These are phyloP conservation scores for Acanthopleura granulata DNA, from an alignment of 2,888 invertebrate genomes.

Conservation along the genomic window DNA sequence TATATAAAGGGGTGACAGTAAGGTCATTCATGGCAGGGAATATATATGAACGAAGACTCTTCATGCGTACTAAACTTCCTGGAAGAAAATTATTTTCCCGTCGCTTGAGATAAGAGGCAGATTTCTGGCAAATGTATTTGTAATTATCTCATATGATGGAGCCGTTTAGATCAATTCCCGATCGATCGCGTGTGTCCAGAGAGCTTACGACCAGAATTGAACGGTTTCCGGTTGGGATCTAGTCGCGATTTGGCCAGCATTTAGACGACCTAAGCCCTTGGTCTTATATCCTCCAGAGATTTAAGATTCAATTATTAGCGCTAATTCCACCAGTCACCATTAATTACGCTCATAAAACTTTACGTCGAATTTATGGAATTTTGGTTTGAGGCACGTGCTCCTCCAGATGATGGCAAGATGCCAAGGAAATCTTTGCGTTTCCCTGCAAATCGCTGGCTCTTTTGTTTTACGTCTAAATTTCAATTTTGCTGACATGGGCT, in stretches of 20 bases:
- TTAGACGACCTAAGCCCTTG: background rate
- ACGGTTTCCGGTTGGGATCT: too few species aligned
- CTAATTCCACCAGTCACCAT: background rate
- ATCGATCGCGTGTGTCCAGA: background rate
- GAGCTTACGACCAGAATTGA: background rate
- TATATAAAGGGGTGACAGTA: too few species aligned
- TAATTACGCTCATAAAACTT: slow-evolving; percentile 2
- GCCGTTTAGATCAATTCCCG: slow-evolving; percentile 1
- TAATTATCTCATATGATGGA: slow-evolving; percentile 1
- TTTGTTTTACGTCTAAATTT: too few species aligned
- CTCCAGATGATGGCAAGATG: too few species aligned
- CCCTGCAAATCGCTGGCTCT: too few species aligned
- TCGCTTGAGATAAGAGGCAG: background rate
- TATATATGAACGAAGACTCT: too few species aligned
- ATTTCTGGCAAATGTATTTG: background rate
- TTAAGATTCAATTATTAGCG: slow-evolving; percentile 7
- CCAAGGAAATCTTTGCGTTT: too few species aligned
- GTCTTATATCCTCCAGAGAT: background rate
- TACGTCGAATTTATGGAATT: slow-evolving; percentile 2
- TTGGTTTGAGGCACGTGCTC: slow-evolving; percentile 5
- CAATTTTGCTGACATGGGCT: too few species aligned
- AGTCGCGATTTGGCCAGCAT: background rate
- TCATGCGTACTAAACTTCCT: too few species aligned
- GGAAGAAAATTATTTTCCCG: too few species aligned
- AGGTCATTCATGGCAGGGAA: too few species aligned